These are phyloP conservation scores for Pseudanteris insignis DNA, from an alignment of 2,888 invertebrate genomes.

Conservation along the genomic window DNA sequence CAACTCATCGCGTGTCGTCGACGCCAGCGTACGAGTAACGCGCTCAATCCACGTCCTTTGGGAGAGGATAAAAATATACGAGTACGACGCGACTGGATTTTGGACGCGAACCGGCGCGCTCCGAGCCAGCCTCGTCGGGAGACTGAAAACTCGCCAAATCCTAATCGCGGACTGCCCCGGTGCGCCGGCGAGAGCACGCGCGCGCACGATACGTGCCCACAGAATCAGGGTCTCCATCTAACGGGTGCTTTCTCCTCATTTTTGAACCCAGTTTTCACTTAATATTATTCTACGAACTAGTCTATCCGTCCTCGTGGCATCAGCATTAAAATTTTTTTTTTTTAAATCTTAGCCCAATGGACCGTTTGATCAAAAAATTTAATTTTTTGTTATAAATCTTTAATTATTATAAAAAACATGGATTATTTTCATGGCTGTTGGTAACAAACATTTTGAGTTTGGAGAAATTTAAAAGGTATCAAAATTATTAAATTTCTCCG, in stretches of 20 bases:
- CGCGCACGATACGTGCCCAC: constrained; percentile 41
- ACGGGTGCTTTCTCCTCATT: constrained; percentile 52
- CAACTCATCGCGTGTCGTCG: constrained; percentile 25
- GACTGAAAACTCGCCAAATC: constrained; percentile 52
- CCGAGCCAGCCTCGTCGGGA: constrained; percentile 48
- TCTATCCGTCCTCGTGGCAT: too few relatives aligned
- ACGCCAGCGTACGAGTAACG: background rate
- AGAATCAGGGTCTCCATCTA: constrained; percentile 44
- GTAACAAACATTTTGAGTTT: too few relatives aligned
- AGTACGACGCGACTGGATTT: constrained; percentile 24
- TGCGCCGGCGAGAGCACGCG: constrained; percentile 46
- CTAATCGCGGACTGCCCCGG: constrained; percentile 55
- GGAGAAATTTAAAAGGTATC: too few relatives aligned
- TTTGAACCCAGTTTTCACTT: constrained; percentile 8
- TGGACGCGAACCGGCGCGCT: too few relatives aligned
- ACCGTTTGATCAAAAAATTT: too few relatives aligned
- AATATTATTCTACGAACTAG: too few relatives aligned
- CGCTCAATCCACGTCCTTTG: constrained; percentile 7
- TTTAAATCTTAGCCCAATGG: too few relatives aligned
- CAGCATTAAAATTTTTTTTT: too few relatives aligned
- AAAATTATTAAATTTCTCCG: too few relatives aligned
- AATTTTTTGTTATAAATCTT: too few relatives aligned
- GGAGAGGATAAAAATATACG: constrained; percentile 11
- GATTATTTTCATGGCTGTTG: too few relatives aligned
- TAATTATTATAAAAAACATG: too few relatives aligned